These are phyloP conservation scores for Mastigias papua DNA, from an alignment of 30 jellyfish, hydroid and myxozoan genomes.

Conservation along the genomic window DNA sequence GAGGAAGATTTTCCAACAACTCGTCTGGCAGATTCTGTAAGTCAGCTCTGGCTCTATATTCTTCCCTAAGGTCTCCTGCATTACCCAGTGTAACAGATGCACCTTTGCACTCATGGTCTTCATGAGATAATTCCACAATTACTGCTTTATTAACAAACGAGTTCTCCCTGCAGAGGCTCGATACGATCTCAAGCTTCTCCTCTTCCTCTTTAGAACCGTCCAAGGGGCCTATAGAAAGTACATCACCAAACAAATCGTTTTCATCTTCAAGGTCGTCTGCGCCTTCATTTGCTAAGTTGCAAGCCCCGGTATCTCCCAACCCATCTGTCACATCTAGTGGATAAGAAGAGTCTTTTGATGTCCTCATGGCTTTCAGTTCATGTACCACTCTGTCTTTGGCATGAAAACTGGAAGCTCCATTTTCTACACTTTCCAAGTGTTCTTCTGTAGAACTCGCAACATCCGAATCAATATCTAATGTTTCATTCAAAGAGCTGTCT, in stretches of 20 bases:
- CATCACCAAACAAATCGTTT: constrained; percentile 14
- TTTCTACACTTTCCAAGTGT: background rate
- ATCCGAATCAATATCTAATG: background rate
- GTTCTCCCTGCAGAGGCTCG: constrained; percentile 28
- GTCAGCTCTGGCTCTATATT: constrained; percentile 67
- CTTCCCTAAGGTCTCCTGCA: constrained; percentile 70
- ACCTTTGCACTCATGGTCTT: background rate
- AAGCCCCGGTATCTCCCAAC: background rate
- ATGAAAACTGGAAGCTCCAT: background rate
- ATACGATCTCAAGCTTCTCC: background rate
- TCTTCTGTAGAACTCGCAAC: no score
- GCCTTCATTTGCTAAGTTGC: no score
- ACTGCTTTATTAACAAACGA: constrained; percentile 58
- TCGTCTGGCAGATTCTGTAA: constrained; percentile 57
- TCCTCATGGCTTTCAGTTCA: background rate
- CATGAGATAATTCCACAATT: constrained; percentile 31
- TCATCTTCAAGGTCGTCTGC: constrained; percentile 9
- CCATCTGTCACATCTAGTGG: background rate
- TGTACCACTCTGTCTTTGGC: background rate
- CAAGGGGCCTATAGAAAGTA: background rate
- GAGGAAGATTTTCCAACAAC: constrained; percentile 40
- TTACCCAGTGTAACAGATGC: background rate
- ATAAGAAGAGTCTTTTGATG: background rate
- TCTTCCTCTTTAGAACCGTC: background rate
- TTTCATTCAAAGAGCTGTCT: no score